These are phyloP conservation scores for Hymenochirus boettgeri DNA, from an alignment of 2,113 vertebrate genomes.

Conservation along the genomic window DNA sequence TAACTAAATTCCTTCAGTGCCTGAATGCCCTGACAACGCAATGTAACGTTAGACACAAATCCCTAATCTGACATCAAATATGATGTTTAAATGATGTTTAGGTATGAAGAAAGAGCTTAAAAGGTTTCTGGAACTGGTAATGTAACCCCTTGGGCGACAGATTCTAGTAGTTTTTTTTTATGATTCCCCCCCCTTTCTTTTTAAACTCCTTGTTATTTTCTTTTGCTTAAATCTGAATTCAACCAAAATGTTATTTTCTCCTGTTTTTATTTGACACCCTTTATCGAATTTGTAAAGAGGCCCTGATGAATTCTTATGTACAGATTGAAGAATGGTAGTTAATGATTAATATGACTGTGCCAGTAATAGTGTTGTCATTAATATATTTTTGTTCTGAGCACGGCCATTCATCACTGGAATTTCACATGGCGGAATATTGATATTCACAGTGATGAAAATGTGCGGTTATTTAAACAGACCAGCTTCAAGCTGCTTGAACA, in stretches of 20 bases:
- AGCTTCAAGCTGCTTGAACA: not conserved
- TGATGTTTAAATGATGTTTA: constrained; percentile 14
- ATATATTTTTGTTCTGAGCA: constrained; percentile 3
- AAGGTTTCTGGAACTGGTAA: constrained; percentile 12
- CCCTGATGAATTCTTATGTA: not conserved
- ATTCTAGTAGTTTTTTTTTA: not conserved
- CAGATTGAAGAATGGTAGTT: not conserved
- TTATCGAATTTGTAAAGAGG: not conserved
- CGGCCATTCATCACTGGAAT: not conserved
- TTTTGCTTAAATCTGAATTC: not conserved
- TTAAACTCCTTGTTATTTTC: not conserved
- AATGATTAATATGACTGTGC: not conserved
- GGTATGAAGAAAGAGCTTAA: constrained; percentile 30
- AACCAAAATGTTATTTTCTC: no score
- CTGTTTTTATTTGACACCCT: no score
- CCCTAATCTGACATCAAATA: constrained; percentile 14
- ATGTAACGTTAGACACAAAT: constrained; percentile 30
- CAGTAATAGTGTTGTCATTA: constrained; percentile 1
- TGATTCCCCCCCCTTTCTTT: no score
- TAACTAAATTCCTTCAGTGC: constrained; percentile 29
- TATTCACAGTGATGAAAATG: constrained; percentile 1
- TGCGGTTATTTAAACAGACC: constrained; percentile 2
- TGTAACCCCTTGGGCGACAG: not conserved
- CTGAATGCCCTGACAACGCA: constrained; percentile 30
- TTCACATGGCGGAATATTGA: not conserved